phyloP scores from a whole-genome alignment of 2,797 vertebrate species.

The Valencia hispanica region DNA sequence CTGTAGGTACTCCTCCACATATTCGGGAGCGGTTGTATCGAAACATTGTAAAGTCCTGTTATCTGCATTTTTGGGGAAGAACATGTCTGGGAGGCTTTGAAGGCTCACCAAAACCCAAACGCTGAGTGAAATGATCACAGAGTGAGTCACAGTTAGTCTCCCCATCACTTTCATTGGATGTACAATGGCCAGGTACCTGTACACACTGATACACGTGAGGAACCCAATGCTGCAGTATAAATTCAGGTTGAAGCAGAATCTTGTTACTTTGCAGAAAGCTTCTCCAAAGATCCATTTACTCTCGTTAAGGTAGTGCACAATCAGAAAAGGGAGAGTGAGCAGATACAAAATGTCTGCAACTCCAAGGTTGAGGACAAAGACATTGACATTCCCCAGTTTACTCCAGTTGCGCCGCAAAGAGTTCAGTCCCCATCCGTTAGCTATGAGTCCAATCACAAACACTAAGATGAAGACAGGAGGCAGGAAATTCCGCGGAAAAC shows the following conservation, averaged over 20 bases:
- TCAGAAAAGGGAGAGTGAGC: slow-evolving; percentile 82
- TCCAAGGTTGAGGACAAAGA: slow-evolving; percentile 83
- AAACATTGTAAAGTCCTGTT: slow-evolving; percentile 43
- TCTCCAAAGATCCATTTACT: slow-evolving; percentile 9
- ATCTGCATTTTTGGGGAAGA: slow-evolving; percentile 65
- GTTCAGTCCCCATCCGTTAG: slow-evolving; percentile 81
- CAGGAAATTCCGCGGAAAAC: not conserved
- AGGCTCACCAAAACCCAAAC: slow-evolving; percentile 79
- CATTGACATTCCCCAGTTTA: slow-evolving; percentile 65
- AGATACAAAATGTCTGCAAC: slow-evolving; percentile 84
- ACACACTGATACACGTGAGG: slow-evolving; percentile 86
- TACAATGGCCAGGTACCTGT: slow-evolving; percentile 85
- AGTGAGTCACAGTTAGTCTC: slow-evolving; percentile 56
- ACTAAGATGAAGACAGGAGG: slow-evolving; percentile 1
- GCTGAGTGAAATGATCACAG: slow-evolving; percentile 39
- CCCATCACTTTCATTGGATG: slow-evolving; percentile 80
- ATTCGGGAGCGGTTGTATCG: slow-evolving; percentile 52
- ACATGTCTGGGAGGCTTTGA: slow-evolving; percentile 78
- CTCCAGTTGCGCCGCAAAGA: slow-evolving; percentile 67
- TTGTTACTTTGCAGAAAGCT: not conserved
- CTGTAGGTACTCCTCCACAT: slow-evolving; percentile 59
- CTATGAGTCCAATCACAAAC: slow-evolving; percentile 72
- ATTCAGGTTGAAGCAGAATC: slow-evolving; percentile 1
- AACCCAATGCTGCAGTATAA: slow-evolving; percentile 81
- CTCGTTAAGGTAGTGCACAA: slow-evolving; percentile 74